A percentile compares a stretch with the other conserved stretches of the same genome.
These are phyloP conservation scores for Buphagus erythrorhynchus DNA, from an alignment of 2,797 vertebrate genomes.

Conservation along the genomic window DNA sequence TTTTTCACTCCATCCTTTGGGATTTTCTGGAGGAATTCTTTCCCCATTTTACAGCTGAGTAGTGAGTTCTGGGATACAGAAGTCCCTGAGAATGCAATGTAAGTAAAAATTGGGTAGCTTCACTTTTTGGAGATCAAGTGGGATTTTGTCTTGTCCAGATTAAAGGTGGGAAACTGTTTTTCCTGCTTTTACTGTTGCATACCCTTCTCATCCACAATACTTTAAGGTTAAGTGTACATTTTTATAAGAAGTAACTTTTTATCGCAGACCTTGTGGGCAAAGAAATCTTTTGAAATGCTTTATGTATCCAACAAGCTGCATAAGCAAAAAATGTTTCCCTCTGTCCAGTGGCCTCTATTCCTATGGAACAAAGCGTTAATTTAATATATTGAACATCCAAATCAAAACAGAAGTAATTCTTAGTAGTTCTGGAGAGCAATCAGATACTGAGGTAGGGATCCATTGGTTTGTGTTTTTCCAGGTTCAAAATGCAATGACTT, in stretches of 20 bases:
- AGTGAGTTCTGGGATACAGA: not conserved
- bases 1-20: not conserved
- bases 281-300: not conserved
- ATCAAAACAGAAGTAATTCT: conserved; percentile 61
- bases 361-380: not conserved
- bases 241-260: not conserved
- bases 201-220: not conserved
- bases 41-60: not conserved
- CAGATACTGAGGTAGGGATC: not conserved
- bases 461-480: conserved; percentile 42
- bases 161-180: not conserved
- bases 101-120: not conserved
- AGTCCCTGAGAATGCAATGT: rapidly evolving
- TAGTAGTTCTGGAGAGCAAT: conserved; percentile 37
- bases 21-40: not conserved
- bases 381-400: conserved; percentile 25
- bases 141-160: not conserved
- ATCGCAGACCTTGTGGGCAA: not conserved
- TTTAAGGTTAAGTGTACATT: not conserved
- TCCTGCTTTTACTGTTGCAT: not conserved
- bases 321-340: not conserved
- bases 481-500: conserved; percentile 62
- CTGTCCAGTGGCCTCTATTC: not conserved
- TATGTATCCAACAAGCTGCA: not conserved
- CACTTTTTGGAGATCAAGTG: not conserved